Evolutionary conservation across 1,140 invertebrate species (phyloP), one percentile per base, ranked within the genome.

Genomic region (Drosophila truncata): DNA sequence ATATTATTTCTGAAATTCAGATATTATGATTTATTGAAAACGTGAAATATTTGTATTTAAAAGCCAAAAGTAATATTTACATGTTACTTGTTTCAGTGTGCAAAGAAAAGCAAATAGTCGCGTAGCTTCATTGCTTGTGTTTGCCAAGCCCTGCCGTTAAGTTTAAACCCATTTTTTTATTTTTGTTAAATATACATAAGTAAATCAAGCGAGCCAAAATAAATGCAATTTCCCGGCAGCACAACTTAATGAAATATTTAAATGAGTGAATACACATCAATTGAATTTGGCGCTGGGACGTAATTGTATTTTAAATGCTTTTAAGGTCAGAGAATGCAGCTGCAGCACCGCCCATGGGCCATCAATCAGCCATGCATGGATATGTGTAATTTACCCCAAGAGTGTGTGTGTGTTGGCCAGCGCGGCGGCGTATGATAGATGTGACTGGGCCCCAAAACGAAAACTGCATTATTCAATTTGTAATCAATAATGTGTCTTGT

Each of bases 381-480:
- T 70, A 66, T 52, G 47, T 70, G 66, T 47, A 59, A 63, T 62
- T 25, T 42, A 23, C 10, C 13, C 65, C 16, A 23, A 31, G 18
- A 10, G 11, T 13, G 33, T 16, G 71, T 33, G 52, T 35, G 25
- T 65, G 52, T n/a, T 44, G 49, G 31, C 31, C 59, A 55, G 37
- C 44, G 47, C 54, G 46, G 47, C 54, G 46, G 57, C 63, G 69
- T 52, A 60, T 82, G 83, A 87, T 87, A 67, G 83, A 86, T 86
- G 59, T 25, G n/a, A 41, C 20, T 50, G 37, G 29, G 42, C 42
- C 27, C 33, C 11, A 10, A 44, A 39, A 33, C 47, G 59, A 70
- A 80, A 66, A 73, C 49, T 80, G 80, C 83, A 82, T 87, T 80
- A 86, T 80, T 80, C 70, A 78, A 86, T 82, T 82, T 76, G 63